Evolutionary conservation across 30 jellyfish, hydroid and myxozoan species (phyloP).

Genomic region (Cassiopea andromeda): DNA sequence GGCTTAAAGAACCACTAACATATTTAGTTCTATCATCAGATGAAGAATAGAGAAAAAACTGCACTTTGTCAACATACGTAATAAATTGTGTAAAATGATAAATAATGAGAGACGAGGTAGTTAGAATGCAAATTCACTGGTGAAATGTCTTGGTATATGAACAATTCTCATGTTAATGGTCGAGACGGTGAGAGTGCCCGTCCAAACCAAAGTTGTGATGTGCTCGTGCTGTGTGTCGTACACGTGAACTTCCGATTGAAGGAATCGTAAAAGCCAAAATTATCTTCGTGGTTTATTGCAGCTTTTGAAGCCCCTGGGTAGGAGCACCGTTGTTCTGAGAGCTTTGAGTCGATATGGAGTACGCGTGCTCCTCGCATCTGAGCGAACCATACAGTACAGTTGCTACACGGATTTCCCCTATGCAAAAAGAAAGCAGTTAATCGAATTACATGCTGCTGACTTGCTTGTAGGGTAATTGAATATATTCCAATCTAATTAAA

Average conservation of each 20-base stretch:
- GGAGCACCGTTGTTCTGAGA: neutral
- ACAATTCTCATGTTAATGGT: too few relatives aligned
- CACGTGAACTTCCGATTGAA: neutral
- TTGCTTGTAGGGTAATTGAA: too few relatives aligned
- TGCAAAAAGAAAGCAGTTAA: neutral
- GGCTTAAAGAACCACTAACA: too few relatives aligned
- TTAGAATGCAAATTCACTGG: too few relatives aligned
- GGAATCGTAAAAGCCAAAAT: neutral
- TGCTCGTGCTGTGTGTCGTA: neutral
- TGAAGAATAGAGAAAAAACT: too few relatives aligned
- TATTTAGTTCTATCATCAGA: too few relatives aligned
- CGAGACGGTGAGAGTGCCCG: neutral
- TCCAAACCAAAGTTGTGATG: neutral
- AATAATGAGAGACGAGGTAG: too few relatives aligned
- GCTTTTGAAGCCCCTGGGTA: neutral
- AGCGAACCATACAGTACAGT: neutral
- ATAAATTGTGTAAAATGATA: too few relatives aligned
- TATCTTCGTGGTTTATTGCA: neutral
- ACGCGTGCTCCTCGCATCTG: neutral
- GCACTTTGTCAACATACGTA: too few relatives aligned
- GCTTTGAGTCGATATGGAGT: neutral
- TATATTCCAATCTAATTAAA: too few relatives aligned
- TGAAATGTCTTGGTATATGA: too few relatives aligned
- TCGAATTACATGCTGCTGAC: too few relatives aligned
- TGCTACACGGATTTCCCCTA: neutral